Base-by-base conservation (phyloP, 2,797 vertebrate genomes). In the Protonibea diacanthus region DNA sequence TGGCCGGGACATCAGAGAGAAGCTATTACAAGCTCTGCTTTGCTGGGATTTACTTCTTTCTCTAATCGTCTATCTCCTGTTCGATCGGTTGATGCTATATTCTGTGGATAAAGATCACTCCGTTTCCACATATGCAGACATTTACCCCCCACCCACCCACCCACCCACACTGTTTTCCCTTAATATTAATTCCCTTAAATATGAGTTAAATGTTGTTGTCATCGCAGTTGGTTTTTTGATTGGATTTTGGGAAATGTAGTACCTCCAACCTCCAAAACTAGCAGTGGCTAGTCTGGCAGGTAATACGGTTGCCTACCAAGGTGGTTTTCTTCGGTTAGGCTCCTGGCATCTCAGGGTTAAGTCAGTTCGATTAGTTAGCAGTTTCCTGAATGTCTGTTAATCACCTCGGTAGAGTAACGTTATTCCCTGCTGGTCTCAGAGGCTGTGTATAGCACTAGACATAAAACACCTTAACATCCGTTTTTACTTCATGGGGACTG, bases 1-100 rank as follows among this genome's bases (percentile, higher is more conserved):
- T 91, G 79, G 73, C 83, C 59, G 23, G 63, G 73, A 89, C 80
- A 83, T 82, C 70, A 71, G 71, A 87, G 75, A 74, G 57, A 68
- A 59, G 71, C 71, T 76, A 80, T 82, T 86, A 78, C 33, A 38
- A 38, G 33, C 76, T 91, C 82, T 63, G 71, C 76, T 80, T 76
- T 74, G 25, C 79, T 67, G 33, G 53, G 29, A 51, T 71, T 65
- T 40, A 53, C 69, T 11, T 56, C 65, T 68, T 29, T 72, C 61
- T 74, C 40, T 80, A 52, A 82, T 81, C 40, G 12, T 65, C 68
- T 48, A 38, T 75, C 68, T 67, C 63, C 71, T 71, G 69, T 85
- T 83, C 15, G 2, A 74, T 72, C 58, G 25, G 12, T 67, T 60
- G 67, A 71, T 78, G 70, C 51, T 56, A 49, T 66, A 71, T 49